phyloP scores from a whole-genome alignment of 2,888 invertebrate species.

The Busseola fusca region DNA sequence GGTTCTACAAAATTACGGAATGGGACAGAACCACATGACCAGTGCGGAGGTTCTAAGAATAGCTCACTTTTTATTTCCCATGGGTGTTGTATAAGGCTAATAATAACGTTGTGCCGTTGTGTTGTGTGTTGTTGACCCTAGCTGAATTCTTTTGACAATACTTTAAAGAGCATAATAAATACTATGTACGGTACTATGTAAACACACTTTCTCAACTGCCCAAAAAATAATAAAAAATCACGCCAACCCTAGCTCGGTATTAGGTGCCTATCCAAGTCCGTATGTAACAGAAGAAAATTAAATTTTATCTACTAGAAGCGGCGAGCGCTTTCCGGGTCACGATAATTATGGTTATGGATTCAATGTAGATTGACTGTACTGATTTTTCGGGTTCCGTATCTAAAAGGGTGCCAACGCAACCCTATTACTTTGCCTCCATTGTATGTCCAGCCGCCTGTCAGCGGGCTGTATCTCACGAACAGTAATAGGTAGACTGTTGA shows the following conservation, averaged over 20 bases:
- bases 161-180: background rate
- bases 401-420: background rate
- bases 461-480: background rate
- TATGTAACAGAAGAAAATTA: conserved; percentile 43
- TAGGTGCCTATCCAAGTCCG: conserved; percentile 13
- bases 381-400: background rate
- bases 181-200: too few species aligned
- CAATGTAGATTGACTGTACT: background rate
- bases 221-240: background rate
- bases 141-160: conserved; percentile 5
- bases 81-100: background rate
- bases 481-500: background rate
- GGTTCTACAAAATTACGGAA: background rate
- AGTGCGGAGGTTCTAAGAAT: background rate
- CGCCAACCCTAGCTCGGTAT: conserved; percentile 38
- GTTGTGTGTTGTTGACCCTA: background rate
- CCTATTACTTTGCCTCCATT: background rate
- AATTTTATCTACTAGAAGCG: conserved; percentile 31
- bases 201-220: too few species aligned
- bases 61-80: conserved; percentile 6
- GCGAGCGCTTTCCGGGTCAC: conserved; percentile 1
- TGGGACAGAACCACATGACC: background rate
- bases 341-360: background rate
- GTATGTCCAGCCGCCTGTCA: background rate
- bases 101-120: conserved; percentile 2